Percentiles rank a stretch among this genome's conserved stretches.
Conservation (phyloP, 2,113 vertebrate species). For the Amphilophus citrinellus region DNA sequence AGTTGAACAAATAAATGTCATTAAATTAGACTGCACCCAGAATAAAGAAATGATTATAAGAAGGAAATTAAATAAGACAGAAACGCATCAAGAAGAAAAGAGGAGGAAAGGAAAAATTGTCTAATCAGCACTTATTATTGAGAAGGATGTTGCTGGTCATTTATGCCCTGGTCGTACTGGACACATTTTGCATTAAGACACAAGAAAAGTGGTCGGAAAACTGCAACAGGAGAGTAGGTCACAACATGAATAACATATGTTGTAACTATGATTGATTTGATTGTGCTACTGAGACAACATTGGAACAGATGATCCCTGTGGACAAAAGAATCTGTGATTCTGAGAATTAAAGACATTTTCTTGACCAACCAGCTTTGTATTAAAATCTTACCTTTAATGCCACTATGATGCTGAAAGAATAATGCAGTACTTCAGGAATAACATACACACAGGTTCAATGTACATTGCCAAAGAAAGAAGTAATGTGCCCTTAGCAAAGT, state of each 20-base stretch:
- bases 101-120: fast-evolving
- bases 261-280: background rate
- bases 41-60: background rate
- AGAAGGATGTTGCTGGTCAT: background rate
- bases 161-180: background rate
- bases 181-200: background rate
- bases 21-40: background rate
- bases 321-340: background rate
- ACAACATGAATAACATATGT: background rate
- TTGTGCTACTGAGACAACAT: background rate
- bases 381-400: background rate
- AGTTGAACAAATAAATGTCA: background rate
- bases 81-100: background rate
- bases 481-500: background rate
- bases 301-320: background rate
- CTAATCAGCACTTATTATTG: background rate
- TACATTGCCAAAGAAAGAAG: background rate
- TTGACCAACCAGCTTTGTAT: background rate
- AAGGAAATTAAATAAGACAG: background rate
- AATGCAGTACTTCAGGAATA: background rate
- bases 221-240: background rate
- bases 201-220: background rate
- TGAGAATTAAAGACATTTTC: background rate
- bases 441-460: background rate
- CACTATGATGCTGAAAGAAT: background rate